phyloP scores from a whole-genome alignment of 2,888 invertebrate genomes.

The Bruchidius siliquastri region DNA sequence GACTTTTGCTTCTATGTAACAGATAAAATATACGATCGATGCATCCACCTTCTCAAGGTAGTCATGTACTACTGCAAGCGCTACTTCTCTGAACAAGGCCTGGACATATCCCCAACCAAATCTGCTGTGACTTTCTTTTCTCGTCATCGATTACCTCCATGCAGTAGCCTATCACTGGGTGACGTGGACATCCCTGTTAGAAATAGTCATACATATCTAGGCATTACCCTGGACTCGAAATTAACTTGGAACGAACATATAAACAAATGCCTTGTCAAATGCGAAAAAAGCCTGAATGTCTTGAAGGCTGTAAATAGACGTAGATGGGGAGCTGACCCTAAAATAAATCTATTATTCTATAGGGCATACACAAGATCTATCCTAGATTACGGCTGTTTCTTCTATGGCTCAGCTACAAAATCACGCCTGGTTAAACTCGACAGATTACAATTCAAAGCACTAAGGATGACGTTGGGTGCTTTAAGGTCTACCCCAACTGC shows the following conservation, averaged over 20 bases:
- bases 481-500: slow-evolving; percentile 1
- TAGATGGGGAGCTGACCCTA: slow-evolving; percentile 2
- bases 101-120: too few relatives aligned
- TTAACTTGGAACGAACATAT: slow-evolving; percentile 3
- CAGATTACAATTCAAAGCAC: slow-evolving; percentile 1
- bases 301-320: neutral
- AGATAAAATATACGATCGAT: neutral
- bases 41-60: neutral
- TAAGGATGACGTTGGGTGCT: neutral
- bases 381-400: slow-evolving; percentile 3
- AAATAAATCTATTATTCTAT: neutral
- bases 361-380: slow-evolving; percentile 3
- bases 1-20: slow-evolving; percentile 5
- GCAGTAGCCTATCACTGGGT: too few relatives aligned
- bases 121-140: too few relatives aligned
- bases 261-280: neutral
- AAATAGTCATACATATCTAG: neutral
- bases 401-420: slow-evolving; percentile 2
- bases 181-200: neutral
- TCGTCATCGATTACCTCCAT: too few relatives aligned
- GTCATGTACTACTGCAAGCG: too few relatives aligned
- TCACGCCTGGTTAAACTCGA: neutral
- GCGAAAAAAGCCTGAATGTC: slow-evolving; percentile 4
- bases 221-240: neutral
- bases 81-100: too few relatives aligned